Evolutionary conservation across 1,140 invertebrate genomes (phyloP).

Genomic region (Panagrolaimus sp.): DNA sequence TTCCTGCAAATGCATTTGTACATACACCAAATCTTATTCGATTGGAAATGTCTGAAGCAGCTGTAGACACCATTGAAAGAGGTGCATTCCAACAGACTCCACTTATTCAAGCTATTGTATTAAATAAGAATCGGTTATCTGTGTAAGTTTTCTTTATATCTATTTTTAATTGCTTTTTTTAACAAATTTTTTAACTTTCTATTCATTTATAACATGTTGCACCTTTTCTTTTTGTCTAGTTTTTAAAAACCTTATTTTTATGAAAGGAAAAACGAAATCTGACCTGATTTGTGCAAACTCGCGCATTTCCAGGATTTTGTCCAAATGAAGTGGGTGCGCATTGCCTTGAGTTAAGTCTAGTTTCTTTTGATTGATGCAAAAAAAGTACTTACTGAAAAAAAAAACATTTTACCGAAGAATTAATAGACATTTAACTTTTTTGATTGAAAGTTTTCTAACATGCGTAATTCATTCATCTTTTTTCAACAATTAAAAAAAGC

Average conservation of each 20-base stretch:
- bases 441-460: no score
- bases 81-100: constrained; percentile 56
- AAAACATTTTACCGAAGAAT: no score
- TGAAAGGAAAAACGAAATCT: background rate
- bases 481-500: no score
- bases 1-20: constrained; percentile 55
- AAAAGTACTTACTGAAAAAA: no score
- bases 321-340: background rate
- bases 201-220: no score
- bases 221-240: no score
- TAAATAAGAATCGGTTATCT: constrained; percentile 57
- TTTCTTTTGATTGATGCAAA: background rate
- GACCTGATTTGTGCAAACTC: background rate
- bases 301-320: constrained; percentile 1
- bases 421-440: no score
- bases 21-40: constrained; percentile 57
- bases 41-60: constrained; percentile 56
- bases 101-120: constrained; percentile 56
- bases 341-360: constrained; percentile 7
- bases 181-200: background rate
- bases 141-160: constrained; percentile 46
- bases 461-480: no score
- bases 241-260: no score
- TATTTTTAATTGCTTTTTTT: constrained; percentile 5
- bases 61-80: constrained; percentile 51